Evolutionary conservation across 2,888 invertebrate genomes (phyloP).

Genomic region (Dynastes maya): DNA sequence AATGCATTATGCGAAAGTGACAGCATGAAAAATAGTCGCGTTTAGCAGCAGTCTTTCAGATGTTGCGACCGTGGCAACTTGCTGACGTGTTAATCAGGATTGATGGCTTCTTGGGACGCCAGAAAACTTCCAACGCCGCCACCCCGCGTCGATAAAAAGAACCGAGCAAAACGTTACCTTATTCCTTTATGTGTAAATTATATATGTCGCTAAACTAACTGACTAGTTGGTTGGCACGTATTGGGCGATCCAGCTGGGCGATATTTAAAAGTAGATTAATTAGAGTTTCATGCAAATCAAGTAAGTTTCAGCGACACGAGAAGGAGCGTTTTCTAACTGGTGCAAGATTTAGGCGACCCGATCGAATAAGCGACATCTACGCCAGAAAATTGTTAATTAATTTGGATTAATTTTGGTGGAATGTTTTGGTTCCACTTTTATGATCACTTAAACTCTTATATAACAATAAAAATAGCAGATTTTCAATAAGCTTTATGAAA

Average conservation of each 20-base stretch:
- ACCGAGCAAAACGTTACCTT: conserved; percentile 43
- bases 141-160: conserved; percentile 43
- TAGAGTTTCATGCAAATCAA: conserved; percentile 62
- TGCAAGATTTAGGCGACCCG: conserved; percentile 55
- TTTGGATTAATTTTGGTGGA: background rate
- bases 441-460: too few species aligned
- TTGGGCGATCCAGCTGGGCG: conserved; percentile 18
- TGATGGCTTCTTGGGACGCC: conserved; percentile 59
- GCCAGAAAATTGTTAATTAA: conserved; percentile 18
- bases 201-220: conserved; percentile 32
- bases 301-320: conserved; percentile 56
- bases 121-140: conserved; percentile 31
- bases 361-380: conserved; percentile 9
- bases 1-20: conserved; percentile 63
- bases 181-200: conserved; percentile 44
- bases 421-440: too few species aligned
- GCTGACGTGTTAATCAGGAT: conserved; percentile 66
- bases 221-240: conserved; percentile 19
- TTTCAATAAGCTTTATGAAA: too few species aligned
- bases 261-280: conserved; percentile 58
- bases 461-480: too few species aligned
- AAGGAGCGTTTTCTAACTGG: conserved; percentile 60
- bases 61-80: conserved; percentile 59
- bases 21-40: conserved; percentile 68
- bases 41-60: conserved; percentile 60